phyloP scores from a whole-genome alignment of 1,140 invertebrate genomes.

The Pseudobourletiella spinata region DNA sequence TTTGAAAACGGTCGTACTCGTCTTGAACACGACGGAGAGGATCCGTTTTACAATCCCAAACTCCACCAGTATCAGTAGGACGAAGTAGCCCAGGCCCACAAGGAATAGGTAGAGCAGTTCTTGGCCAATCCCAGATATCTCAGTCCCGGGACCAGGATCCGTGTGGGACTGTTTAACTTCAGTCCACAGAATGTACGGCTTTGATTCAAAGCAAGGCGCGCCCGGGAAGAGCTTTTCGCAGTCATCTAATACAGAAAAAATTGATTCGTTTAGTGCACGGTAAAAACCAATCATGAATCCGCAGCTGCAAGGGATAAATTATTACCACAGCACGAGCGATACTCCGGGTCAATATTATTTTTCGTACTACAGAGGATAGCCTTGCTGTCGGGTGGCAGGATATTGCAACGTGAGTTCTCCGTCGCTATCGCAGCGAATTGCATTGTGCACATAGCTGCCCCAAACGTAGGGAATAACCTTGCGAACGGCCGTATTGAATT shows the following conservation, averaged over 20 bases:
- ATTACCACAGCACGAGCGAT: conserved; percentile 31
- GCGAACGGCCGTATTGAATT: conserved; percentile 9
- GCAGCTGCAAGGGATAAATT: background rate
- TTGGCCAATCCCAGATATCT: conserved; percentile 31
- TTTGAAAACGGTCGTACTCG: conserved; percentile 9
- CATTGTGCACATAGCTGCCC: conserved; percentile 28
- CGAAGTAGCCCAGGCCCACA: conserved; percentile 14
- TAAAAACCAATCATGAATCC: no score
- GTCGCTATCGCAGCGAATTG: conserved; percentile 26
- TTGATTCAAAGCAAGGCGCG: conserved; percentile 24
- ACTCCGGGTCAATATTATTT: conserved; percentile 1
- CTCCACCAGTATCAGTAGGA: conserved; percentile 23
- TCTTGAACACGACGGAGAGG: conserved; percentile 16
- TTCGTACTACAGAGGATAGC: conserved; percentile 23
- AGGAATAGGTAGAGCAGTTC: conserved; percentile 31
- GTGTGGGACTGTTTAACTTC: background rate
- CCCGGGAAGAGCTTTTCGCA: conserved; percentile 12
- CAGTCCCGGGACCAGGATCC: background rate
- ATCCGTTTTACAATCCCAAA: conserved; percentile 24
- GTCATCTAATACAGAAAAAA: conserved; percentile 17
- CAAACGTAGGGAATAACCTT: conserved; percentile 31
- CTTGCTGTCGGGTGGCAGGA: conserved; percentile 17
- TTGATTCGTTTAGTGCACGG: no score
- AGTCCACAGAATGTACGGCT: conserved; percentile 25
- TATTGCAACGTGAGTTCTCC: conserved; percentile 28